Percentiles rank a stretch among this genome's conserved stretches.
Conservation (phyloP, 2,113 vertebrate species). For the Erinaceus europaeus region DNA sequence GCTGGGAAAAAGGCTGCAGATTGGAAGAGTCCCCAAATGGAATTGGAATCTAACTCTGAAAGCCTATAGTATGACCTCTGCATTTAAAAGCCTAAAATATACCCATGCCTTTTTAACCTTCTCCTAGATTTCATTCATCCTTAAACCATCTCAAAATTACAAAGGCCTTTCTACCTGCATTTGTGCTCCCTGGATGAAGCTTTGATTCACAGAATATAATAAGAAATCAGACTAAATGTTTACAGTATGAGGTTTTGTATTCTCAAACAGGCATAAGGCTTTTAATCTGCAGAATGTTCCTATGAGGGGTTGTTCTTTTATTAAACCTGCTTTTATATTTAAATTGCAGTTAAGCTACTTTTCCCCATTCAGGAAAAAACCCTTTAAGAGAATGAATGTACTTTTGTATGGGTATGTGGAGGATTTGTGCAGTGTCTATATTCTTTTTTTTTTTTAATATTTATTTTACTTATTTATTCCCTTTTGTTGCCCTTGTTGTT, state of each 20-base stretch:
- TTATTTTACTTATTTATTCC: too few species aligned
- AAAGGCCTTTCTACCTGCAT: constrained; percentile 27
- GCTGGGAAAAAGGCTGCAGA: not conserved
- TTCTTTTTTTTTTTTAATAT: not conserved
- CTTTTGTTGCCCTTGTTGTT: too few species aligned
- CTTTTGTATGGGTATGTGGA: not conserved
- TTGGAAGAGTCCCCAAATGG: not conserved
- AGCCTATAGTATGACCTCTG: constrained; percentile 17
- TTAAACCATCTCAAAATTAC: constrained; percentile 29
- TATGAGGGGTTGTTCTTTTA: not conserved
- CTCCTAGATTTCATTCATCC: constrained; percentile 31
- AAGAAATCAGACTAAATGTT: constrained; percentile 35
- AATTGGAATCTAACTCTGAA: constrained; percentile 21
- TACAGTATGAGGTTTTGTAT: constrained; percentile 19
- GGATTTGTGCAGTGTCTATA: not conserved
- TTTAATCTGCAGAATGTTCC: constrained; percentile 28
- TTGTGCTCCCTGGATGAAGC: constrained; percentile 21
- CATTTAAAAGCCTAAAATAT: constrained; percentile 19
- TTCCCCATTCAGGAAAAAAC: not conserved
- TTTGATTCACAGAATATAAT: constrained; percentile 4
- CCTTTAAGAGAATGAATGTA: not conserved
- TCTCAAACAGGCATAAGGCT: constrained; percentile 21
- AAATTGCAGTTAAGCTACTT: constrained; percentile 12
- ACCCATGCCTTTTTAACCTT: constrained; percentile 23
- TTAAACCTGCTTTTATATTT: not conserved